Evolutionary conservation across 2,888 invertebrate species (phyloP).

Genomic region (Dicyrtoma fusca): DNA sequence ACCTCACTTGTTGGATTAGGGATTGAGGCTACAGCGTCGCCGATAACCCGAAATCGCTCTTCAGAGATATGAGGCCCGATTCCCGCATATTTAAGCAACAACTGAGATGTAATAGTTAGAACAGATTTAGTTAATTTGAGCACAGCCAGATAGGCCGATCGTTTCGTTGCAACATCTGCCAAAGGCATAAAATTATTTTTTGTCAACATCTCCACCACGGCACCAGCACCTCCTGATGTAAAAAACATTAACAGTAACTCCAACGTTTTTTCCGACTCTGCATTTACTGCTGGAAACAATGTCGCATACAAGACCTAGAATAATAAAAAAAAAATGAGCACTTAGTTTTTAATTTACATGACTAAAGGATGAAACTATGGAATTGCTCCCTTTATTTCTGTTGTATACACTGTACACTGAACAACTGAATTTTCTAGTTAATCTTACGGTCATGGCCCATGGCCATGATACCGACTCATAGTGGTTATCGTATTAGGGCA

Average conservation of each 20-base stretch:
- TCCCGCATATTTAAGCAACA: constrained; percentile 67
- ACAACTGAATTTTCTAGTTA: too few species aligned
- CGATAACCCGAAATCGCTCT: constrained; percentile 48
- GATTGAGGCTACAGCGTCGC: constrained; percentile 61
- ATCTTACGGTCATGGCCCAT: too few species aligned
- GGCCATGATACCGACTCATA: too few species aligned
- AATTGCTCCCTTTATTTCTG: too few species aligned
- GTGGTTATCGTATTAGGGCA: too few species aligned
- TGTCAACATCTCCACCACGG: constrained; percentile 78
- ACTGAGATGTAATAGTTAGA: constrained; percentile 82
- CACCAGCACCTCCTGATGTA: constrained; percentile 68
- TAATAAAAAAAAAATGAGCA: constrained; percentile 10
- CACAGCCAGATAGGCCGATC: constrained; percentile 84
- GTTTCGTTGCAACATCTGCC: constrained; percentile 75
- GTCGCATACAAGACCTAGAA: constrained; percentile 80
- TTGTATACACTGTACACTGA: too few species aligned
- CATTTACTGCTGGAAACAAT: constrained; percentile 86
- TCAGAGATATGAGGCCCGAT: constrained; percentile 39
- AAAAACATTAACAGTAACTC: constrained; percentile 54
- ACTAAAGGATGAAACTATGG: too few species aligned
- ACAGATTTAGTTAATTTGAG: constrained; percentile 86
- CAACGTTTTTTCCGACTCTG: constrained; percentile 67
- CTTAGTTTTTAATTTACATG: too few species aligned
- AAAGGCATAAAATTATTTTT: constrained; percentile 80
- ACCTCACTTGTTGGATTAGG: constrained; percentile 83